Conservation (phyloP, 1,140 invertebrate species). For the Conus ventricosus region DNA sequence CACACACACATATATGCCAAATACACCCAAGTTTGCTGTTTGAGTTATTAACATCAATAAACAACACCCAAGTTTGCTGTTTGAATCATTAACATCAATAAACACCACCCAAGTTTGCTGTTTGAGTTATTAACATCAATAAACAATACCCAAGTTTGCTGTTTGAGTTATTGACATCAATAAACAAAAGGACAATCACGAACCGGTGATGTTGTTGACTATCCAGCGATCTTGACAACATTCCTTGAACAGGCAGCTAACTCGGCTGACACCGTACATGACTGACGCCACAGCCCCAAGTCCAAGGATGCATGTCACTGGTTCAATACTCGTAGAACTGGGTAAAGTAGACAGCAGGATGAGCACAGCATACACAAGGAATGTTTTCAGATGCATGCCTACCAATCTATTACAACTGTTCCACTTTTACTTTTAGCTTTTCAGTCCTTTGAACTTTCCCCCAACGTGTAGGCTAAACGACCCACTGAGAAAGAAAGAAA, state of each 20-base stretch:
- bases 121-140: neutral
- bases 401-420: no score
- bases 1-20: neutral
- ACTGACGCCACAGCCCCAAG: neutral
- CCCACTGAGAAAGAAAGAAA: no score
- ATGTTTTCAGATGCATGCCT: neutral
- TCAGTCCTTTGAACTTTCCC: no score
- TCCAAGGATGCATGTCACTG: neutral
- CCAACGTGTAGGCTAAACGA: no score
- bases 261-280: neutral
- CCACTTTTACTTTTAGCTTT: no score
- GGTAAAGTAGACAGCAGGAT: neutral
- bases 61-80: no score
- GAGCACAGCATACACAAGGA: neutral
- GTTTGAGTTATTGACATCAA: neutral
- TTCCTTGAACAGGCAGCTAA: slow-evolving; percentile 24
- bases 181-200: neutral
- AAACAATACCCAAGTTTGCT: no score
- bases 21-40: no score
- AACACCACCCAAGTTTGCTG: no score
- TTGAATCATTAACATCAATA: neutral
- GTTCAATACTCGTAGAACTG: neutral
- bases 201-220: slow-evolving; percentile 54
- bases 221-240: slow-evolving; percentile 59
- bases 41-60: neutral